These are phyloP conservation scores for Sarcophaga rosellei DNA, from an alignment of 2,888 invertebrate species.

Conservation along the genomic window DNA sequence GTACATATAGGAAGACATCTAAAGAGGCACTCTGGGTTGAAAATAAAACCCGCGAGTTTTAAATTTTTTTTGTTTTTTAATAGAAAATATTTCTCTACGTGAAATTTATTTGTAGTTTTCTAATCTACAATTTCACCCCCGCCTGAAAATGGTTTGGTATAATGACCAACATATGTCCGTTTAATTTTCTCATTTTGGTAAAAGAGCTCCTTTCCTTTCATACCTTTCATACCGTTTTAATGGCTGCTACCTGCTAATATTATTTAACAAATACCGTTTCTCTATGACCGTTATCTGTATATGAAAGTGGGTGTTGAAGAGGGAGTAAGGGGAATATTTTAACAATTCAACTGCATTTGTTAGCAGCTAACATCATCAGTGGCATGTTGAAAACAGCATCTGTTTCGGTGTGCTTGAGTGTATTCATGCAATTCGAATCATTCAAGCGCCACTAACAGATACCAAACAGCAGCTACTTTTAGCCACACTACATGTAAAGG, in stretches of 20 bases:
- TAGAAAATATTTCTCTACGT: too few relatives aligned
- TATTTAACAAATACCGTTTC: slow-evolving; percentile 1
- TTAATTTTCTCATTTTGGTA: slow-evolving; percentile 3
- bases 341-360: slow-evolving; percentile 53
- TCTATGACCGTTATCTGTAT: background rate
- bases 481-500: background rate
- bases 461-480: background rate
- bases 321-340: background rate
- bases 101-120: too few relatives aligned
- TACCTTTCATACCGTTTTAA: too few relatives aligned
- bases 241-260: background rate
- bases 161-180: background rate
- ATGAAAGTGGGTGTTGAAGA: background rate
- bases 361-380: slow-evolving; percentile 40
- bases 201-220: background rate
- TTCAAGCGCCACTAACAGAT: background rate
- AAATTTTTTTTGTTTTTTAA: too few relatives aligned
- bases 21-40: too few relatives aligned
- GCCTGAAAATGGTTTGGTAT: background rate
- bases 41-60: too few relatives aligned
- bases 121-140: too few relatives aligned
- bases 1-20: too few relatives aligned
- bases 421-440: background rate
- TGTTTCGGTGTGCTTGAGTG: background rate
- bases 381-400: background rate